Evolutionary conservation across 1,140 invertebrate genomes (phyloP).

Genomic region (Mya arenaria): DNA sequence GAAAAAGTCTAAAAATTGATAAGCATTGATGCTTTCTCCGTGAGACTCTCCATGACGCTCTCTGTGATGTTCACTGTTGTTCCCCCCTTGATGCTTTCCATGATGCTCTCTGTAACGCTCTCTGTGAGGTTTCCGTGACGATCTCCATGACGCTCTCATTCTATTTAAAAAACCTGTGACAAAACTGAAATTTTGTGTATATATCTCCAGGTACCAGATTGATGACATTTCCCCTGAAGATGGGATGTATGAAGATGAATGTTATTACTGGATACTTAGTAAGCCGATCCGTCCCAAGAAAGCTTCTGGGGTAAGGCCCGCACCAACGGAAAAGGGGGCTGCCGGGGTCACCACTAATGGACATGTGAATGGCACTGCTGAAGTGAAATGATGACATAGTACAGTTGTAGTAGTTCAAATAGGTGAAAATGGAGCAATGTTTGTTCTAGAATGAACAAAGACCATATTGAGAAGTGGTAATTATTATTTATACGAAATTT

Average conservation of each 20-base stretch:
- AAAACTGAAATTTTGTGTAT: background rate
- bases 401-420: no score
- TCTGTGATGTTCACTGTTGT: background rate
- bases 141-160: background rate
- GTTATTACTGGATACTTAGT: constrained; percentile 77
- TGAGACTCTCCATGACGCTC: background rate
- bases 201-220: constrained; percentile 81
- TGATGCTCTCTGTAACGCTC: background rate
- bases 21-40: background rate
- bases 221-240: constrained; percentile 82
- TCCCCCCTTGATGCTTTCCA: background rate
- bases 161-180: background rate
- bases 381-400: no score
- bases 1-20: background rate
- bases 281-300: constrained; percentile 66
- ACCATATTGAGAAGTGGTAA: no score
- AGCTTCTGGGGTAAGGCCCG: constrained; percentile 8
- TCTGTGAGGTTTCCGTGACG: background rate
- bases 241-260: constrained; percentile 73
- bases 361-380: constrained; percentile 3
- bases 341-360: constrained; percentile 10
- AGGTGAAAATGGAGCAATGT: no score
- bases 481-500: no score
- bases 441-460: no score
- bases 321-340: background rate